Percentiles rank a stretch among this genome's conserved stretches.
These are phyloP conservation scores for Minunthozetes semirufus DNA, from an alignment of 2,888 invertebrate genomes.

Conservation along the genomic window DNA sequence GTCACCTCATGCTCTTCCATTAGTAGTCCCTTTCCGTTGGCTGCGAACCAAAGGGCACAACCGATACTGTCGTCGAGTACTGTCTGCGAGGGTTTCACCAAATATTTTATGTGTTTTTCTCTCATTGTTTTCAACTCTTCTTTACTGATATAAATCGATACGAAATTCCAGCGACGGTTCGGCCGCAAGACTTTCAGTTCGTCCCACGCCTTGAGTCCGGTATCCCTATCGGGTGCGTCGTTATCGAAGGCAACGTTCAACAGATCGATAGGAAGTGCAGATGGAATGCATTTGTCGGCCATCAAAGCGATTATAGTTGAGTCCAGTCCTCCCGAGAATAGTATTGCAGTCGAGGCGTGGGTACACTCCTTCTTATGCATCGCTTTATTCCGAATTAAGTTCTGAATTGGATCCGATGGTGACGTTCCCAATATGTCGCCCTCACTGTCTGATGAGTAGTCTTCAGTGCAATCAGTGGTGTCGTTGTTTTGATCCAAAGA, in stretches of 20 bases:
- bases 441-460: slow-evolving; percentile 26
- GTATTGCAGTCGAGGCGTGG: slow-evolving; percentile 57
- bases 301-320: slow-evolving; percentile 81
- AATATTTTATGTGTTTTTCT: slow-evolving; percentile 59
- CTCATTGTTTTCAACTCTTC: slow-evolving; percentile 47
- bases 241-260: slow-evolving; percentile 83
- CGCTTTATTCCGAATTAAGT: not conserved
- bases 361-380: slow-evolving; percentile 25
- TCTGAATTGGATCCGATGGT: not conserved
- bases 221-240: slow-evolving; percentile 74
- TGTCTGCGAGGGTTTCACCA: slow-evolving; percentile 76
- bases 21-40: slow-evolving; percentile 60
- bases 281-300: slow-evolving; percentile 59
- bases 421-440: slow-evolving; percentile 29
- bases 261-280: slow-evolving; percentile 70
- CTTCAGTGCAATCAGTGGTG: not conserved
- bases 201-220: slow-evolving; percentile 62
- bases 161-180: slow-evolving; percentile 70
- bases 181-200: slow-evolving; percentile 66
- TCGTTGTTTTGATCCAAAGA: not conserved
- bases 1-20: slow-evolving; percentile 13
- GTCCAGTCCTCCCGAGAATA: slow-evolving; percentile 95
- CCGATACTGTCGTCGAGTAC: slow-evolving; percentile 94
- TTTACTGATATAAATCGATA: slow-evolving; percentile 47
- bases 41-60: slow-evolving; percentile 89